phyloP scores from a whole-genome alignment of 1,140 invertebrate species.

The Heterodera schachtii region DNA sequence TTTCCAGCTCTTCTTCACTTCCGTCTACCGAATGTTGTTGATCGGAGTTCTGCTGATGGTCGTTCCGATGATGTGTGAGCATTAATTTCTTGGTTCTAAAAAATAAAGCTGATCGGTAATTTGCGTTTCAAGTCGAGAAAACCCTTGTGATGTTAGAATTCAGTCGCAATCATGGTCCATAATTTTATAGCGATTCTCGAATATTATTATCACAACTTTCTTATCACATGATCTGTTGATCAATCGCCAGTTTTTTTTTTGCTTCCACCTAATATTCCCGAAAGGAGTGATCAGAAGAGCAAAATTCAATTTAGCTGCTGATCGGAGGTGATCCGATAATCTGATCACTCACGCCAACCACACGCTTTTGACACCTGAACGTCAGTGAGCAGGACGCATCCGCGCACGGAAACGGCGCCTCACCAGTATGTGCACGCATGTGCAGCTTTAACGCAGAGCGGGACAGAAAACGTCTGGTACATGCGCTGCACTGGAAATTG shows the following conservation, averaged over 20 bases:
- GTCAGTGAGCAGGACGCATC: not conserved
- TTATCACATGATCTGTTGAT: no score
- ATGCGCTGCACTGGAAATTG: constrained; percentile 16
- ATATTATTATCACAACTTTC: no score
- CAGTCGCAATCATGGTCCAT: no score
- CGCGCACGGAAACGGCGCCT: constrained; percentile 19
- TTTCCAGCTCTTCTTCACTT: not conserved
- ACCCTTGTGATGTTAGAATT: no score
- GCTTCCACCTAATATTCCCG: no score
- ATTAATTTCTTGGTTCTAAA: constrained; percentile 25
- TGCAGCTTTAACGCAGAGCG: constrained; percentile 25
- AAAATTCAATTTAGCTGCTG: no score
- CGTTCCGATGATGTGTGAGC: constrained; percentile 10
- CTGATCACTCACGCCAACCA: no score
- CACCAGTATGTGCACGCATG: constrained; percentile 16
- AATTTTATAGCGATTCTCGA: no score
- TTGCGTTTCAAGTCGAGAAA: no score
- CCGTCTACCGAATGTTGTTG: not conserved
- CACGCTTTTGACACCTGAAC: not conserved
- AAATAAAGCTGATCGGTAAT: not conserved
- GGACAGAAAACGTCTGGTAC: constrained; percentile 21
- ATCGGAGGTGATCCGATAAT: no score
- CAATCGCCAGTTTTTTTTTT: no score
- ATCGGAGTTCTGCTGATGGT: not conserved
- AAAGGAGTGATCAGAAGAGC: no score